A percentile compares a stretch with the other conserved stretches of the same genome.
Conservation (phyloP, 2,797 vertebrate genomes). For the Nannoperca obscura region DNA sequence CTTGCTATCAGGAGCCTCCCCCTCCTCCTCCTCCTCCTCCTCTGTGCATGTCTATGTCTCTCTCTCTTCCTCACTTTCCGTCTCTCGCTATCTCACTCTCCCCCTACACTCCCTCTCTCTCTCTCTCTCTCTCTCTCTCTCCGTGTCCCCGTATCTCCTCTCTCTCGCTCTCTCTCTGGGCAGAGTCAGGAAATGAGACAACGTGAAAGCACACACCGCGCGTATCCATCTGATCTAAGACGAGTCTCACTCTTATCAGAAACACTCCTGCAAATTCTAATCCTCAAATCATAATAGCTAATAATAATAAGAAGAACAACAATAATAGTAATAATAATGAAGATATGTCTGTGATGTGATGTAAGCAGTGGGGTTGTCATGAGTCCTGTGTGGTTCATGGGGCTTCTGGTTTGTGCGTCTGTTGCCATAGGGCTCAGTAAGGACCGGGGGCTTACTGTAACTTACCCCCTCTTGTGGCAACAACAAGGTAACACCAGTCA, state of each 20-base stretch:
- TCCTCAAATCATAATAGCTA: conserved; percentile 24
- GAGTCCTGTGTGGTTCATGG: conserved; percentile 27
- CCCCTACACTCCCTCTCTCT: conserved; percentile 52
- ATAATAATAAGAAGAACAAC: background rate
- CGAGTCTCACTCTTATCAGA: conserved; percentile 54
- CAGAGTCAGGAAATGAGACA: conserved; percentile 87
- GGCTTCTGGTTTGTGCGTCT: conserved; percentile 52
- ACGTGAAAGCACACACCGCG: conserved; percentile 75
- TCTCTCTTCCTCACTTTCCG: conserved; percentile 41
- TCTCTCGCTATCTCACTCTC: conserved; percentile 42
- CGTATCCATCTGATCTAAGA: conserved; percentile 72
- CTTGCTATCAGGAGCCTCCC: conserved; percentile 86
- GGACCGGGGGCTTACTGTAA: conserved; percentile 59
- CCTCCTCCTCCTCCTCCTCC: conserved; percentile 67
- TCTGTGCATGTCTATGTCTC: conserved; percentile 60
- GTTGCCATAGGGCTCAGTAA: conserved; percentile 67
- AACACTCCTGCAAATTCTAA: conserved; percentile 14
- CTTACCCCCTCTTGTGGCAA: conserved; percentile 80
- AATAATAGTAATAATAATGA: background rate
- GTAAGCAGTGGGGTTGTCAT: conserved; percentile 37
- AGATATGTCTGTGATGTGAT: conserved; percentile 10
- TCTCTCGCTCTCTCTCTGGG: conserved; percentile 58
- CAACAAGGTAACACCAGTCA: conserved; percentile 62
- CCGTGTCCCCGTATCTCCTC: conserved; percentile 52
- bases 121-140: conserved; percentile 40